These are phyloP conservation scores for Cantharis nigra DNA, from an alignment of 2,888 invertebrate species.

Conservation along the genomic window DNA sequence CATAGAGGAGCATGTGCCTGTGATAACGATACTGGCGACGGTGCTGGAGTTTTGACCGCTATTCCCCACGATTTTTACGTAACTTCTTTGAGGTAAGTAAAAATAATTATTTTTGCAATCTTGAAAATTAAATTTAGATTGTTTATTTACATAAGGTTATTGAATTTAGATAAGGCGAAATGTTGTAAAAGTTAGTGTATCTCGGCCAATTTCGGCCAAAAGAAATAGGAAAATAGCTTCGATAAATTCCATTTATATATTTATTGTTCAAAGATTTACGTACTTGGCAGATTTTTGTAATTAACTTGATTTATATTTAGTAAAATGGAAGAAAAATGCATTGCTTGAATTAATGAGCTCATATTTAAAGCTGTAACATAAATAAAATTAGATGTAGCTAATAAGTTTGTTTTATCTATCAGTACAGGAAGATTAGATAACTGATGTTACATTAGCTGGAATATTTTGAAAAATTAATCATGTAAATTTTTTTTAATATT, in stretches of 20 bases:
- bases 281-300: neutral
- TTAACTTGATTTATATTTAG: neutral
- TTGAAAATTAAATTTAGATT: neutral
- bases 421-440: neutral
- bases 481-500: neutral
- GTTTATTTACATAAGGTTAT: neutral
- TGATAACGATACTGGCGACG: conserved; percentile 99
- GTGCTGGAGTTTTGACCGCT: conserved; percentile 95
- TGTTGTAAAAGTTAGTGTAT: neutral
- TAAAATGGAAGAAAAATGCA: neutral
- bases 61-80: conserved; percentile 95
- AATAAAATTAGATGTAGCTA: neutral
- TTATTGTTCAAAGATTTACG: neutral
- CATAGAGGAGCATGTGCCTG: conserved; percentile 99
- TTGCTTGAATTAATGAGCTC: neutral
- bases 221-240: too few species aligned
- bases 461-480: neutral
- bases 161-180: neutral
- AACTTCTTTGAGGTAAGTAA: conserved; percentile 75
- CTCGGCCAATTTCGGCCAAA: too few species aligned
- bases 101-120: neutral
- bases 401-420: neutral
- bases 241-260: too few species aligned
- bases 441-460: neutral
- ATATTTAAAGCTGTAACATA: neutral